phyloP scores from a whole-genome alignment of 2,888 invertebrate species.

The Chymomyza procnemis region DNA sequence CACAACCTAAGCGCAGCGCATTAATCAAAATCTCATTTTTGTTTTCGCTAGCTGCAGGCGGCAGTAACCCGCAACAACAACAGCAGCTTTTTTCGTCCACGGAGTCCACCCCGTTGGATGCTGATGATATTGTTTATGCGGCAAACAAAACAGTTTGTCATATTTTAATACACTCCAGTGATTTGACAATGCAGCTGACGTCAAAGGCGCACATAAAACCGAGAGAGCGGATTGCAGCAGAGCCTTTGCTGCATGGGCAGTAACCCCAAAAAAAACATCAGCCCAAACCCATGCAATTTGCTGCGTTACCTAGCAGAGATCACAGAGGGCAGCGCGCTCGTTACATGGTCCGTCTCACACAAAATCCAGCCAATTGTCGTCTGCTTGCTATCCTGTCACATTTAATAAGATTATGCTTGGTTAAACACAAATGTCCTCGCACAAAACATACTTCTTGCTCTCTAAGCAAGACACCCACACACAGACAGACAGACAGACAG shows the following conservation, averaged over 20 bases:
- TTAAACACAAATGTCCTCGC: constrained; percentile 59
- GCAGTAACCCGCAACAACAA: constrained; percentile 7
- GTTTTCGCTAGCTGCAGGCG: constrained; percentile 13
- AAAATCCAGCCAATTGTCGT: constrained; percentile 62
- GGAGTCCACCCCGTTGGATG: constrained; percentile 3
- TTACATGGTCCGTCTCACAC: constrained; percentile 1
- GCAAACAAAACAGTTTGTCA: constrained; percentile 61
- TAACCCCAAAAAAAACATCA: too few species aligned
- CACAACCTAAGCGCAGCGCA: constrained; percentile 38
- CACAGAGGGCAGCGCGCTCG: neutral
- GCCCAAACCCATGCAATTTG: too few species aligned
- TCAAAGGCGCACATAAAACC: neutral
- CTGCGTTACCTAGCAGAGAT: neutral
- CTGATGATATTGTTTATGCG: constrained; percentile 32
- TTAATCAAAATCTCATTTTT: constrained; percentile 72
- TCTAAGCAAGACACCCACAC: neutral
- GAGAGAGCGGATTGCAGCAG: neutral
- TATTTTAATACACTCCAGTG: constrained; percentile 64
- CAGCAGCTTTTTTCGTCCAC: neutral
- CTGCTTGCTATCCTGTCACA: constrained; percentile 51
- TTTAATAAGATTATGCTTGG: constrained; percentile 71
- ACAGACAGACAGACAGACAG: constrained; percentile 12
- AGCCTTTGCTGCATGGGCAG: constrained; percentile 2
- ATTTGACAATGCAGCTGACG: constrained; percentile 41
- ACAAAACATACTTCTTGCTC: constrained; percentile 14